phyloP scores from a whole-genome alignment of 2,888 invertebrate genomes.

The Acrocyrtus sp. region DNA sequence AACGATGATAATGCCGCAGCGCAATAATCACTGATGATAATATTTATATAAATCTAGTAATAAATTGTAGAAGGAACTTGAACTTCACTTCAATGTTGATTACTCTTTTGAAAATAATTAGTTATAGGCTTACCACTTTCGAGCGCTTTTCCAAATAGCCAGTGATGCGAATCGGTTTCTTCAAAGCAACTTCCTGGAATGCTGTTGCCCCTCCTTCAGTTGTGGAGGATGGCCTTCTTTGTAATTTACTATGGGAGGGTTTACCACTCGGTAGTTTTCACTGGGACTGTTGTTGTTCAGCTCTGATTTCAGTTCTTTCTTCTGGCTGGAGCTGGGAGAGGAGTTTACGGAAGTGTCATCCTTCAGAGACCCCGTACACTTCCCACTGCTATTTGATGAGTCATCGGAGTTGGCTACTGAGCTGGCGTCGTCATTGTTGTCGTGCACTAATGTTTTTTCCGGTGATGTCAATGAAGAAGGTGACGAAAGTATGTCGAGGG shows the following conservation, averaged over 20 bases:
- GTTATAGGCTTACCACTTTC: constrained; percentile 69
- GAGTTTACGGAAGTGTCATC: constrained; percentile 10
- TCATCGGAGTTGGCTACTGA: constrained; percentile 9
- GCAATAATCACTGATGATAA: no score
- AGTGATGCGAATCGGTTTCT: constrained; percentile 66
- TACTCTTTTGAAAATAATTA: no score
- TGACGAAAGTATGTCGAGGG: constrained; percentile 21
- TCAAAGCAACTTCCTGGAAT: constrained; percentile 28
- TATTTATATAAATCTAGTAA: no score
- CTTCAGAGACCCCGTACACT: constrained; percentile 4
- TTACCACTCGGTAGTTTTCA: no score
- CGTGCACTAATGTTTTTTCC: background rate
- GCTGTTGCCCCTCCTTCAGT: constrained; percentile 2
- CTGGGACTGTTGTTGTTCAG: constrained; percentile 37
- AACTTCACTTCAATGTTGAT: constrained; percentile 4
- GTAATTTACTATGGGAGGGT: constrained; percentile 11
- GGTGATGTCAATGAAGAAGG: background rate
- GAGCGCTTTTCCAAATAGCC: constrained; percentile 70
- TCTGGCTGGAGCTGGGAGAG: background rate
- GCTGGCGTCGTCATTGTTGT: background rate
- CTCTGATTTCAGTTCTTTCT: constrained; percentile 43
- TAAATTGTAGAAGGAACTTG: no score
- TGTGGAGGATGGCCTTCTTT: constrained; percentile 13
- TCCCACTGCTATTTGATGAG: constrained; percentile 15
- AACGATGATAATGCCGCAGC: no score